Conservation (phyloP, 2,113 vertebrate genomes). For the Amblyornis subalaris region DNA sequence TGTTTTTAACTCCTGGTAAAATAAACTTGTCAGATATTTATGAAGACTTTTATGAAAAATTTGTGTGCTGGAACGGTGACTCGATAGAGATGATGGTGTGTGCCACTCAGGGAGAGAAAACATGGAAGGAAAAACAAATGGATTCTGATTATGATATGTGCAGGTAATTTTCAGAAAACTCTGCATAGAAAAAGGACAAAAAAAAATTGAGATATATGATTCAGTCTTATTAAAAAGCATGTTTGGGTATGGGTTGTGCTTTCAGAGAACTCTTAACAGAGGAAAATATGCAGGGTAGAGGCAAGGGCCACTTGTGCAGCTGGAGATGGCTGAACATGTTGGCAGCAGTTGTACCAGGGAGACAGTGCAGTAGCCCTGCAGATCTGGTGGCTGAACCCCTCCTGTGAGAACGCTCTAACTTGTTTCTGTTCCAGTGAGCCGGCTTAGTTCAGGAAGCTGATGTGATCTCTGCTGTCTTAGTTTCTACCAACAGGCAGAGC, state of each 20-base stretch:
- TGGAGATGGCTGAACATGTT: not conserved
- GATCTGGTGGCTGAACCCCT: not conserved
- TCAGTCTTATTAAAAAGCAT: not conserved
- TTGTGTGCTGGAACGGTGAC: not conserved
- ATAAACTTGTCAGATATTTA: not conserved
- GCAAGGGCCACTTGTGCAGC: not conserved
- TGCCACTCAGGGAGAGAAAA: not conserved
- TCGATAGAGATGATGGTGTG: not conserved
- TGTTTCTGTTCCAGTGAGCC: not conserved
- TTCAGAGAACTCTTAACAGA: not conserved
- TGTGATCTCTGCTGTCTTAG: not conserved
- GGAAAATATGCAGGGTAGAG: not conserved
- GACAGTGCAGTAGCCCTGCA: not conserved
- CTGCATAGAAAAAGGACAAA: not conserved
- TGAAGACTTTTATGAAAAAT: not conserved
- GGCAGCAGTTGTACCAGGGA: not conserved
- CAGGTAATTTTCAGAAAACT: not conserved
- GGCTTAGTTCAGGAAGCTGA: not conserved
- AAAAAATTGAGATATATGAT: not conserved
- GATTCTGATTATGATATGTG: not conserved
- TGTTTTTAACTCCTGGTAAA: not conserved
- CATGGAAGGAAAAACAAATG: not conserved
- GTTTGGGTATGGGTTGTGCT: not conserved
- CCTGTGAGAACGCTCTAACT: fast-evolving
- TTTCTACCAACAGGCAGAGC: not conserved